phyloP scores from a whole-genome alignment of 2,797 vertebrate species.

The Accipiter fasciatus region DNA sequence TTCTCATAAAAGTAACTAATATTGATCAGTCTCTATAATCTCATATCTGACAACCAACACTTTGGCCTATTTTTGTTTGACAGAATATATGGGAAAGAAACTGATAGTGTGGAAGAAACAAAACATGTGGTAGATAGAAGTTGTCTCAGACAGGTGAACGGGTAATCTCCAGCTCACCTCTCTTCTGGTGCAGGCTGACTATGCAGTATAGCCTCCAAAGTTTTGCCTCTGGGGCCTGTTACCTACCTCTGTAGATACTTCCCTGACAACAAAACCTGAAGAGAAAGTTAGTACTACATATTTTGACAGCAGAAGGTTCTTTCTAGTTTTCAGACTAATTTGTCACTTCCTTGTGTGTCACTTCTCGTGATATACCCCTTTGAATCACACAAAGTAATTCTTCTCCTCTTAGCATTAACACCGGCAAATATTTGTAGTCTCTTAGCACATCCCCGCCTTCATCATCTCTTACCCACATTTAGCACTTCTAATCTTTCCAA shows the following conservation, averaged over 20 bases:
- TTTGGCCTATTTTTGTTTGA: not conserved
- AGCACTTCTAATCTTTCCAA: not conserved
- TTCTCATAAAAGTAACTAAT: not conserved
- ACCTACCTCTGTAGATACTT: not conserved
- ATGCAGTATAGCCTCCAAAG: not conserved
- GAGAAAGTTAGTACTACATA: not conserved
- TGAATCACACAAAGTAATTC: constrained; percentile 6
- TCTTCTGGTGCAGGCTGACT: not conserved
- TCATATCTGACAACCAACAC: not conserved
- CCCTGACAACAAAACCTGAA: not conserved
- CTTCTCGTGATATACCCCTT: not conserved
- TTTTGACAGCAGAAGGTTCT: constrained; percentile 15
- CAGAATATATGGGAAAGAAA: not conserved
- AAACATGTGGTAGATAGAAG: not conserved
- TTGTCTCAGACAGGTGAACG: not conserved
- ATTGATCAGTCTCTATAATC: not conserved
- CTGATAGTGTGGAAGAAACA: not conserved
- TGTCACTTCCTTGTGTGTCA: not conserved
- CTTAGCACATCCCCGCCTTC: not conserved
- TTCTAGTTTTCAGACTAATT: constrained; percentile 17
- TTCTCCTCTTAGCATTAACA: not conserved
- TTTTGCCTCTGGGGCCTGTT: not conserved
- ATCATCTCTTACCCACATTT: not conserved
- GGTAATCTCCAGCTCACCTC: not conserved
- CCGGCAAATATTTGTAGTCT: constrained; percentile 32